Base-by-base conservation (phyloP, 2,888 invertebrate genomes). In the Hirtodrosophila confusa region DNA sequence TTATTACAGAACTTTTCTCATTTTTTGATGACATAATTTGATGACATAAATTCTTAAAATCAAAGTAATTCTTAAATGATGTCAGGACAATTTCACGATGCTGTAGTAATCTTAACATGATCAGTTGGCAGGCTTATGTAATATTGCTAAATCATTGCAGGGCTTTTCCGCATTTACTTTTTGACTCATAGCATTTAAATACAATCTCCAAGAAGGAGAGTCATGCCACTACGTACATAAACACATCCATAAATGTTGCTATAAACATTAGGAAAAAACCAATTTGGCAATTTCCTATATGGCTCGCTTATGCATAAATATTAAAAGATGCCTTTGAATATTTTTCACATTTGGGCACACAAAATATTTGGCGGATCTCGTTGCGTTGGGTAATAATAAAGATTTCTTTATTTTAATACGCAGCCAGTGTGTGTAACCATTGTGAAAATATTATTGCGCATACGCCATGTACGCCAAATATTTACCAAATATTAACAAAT, bases 351-450 rank as follows among this genome's bases (percentile, higher is more conserved):
- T 51, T 35, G 27, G 47, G 31, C 48, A 41, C 9, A 31, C 39
- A 44, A 53, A 49, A 43, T 54, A 57, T 53, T 54, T 31, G 27
- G 29, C 17, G 11, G 12, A 47, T 67, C 43, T 57, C 36, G 17
- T 45, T 55, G 29, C 31, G 31, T 35, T 50, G 17, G 40, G 6
- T 39, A 56, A 57, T 71, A 76, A 84, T 78, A 82, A 77, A 72
- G 75, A 73, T 75, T 85, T 77, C 77, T 82, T 85, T 85, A 82
- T 83, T 79, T 79, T 78, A 85, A 82, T 82, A 72, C 54, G 62
- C 51, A 39, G 47, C 47, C 51, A 9, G 92, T 96, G 97, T 96
- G 92, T 62, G 57, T 53, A 64, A 54, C 62, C 76, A 79, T 68
- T 80, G 85, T 74, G 65, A 75, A 75, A 84, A 84, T 83, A 85